phyloP scores from a whole-genome alignment of 2,888 invertebrate species.

The Pantelozetes paolii region DNA sequence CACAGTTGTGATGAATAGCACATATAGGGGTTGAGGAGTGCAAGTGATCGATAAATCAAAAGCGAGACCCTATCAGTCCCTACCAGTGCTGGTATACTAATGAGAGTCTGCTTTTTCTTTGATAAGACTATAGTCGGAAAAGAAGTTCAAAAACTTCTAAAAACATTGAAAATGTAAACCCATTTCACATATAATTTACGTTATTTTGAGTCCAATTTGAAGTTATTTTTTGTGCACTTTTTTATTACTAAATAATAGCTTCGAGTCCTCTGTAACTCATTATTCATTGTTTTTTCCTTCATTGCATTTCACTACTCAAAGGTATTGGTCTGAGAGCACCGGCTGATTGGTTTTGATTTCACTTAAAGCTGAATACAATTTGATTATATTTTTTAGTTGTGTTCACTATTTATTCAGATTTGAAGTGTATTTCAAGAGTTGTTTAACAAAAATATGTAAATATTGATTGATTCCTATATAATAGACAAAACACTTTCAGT shows the following conservation, averaged over 20 bases:
- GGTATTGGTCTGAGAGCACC: neutral
- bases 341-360: neutral
- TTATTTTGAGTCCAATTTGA: neutral
- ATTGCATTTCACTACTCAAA: neutral
- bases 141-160: neutral
- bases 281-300: neutral
- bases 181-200: neutral
- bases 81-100: neutral
- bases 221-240: neutral
- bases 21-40: neutral
- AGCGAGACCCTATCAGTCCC: neutral
- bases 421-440: neutral
- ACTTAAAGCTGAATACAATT: neutral
- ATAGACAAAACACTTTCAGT: too few species aligned
- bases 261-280: conserved; percentile 7
- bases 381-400: too few species aligned
- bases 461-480: too few species aligned
- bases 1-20: neutral
- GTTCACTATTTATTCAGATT: neutral
- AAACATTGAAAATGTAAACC: neutral
- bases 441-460: neutral
- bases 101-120: conserved; percentile 23
- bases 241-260: neutral
- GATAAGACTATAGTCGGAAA: neutral
- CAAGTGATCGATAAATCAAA: neutral